Base-by-base conservation (phyloP, 2,888 invertebrate genomes). In the Coremacera marginata region DNA sequence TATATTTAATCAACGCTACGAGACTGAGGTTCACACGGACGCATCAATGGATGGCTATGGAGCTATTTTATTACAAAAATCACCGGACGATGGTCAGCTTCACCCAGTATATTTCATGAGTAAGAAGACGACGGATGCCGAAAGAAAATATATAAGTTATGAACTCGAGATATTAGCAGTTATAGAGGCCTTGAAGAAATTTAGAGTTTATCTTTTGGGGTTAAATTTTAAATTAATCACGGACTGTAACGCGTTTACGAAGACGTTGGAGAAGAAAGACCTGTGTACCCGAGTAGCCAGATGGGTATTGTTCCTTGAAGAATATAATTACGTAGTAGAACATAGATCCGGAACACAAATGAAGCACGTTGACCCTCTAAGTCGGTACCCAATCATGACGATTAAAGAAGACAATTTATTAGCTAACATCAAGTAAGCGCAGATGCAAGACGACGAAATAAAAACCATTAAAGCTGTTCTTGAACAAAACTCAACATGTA, bases 111-210 rank as follows among this genome's bases (percentile, higher is more conserved):
- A 80, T 51, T 81, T 68, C 52, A 78, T 80, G 77, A 78, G 78
- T 14, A 77, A 72, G 14, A 80, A 31, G 31, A 31, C 31, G 31
- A 31, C 31, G 5, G 31, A 31, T 31, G 31, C 31, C 5, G 31
- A 31, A 79, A 37, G 49, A 78, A 77, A 34, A 5, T 62, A 62
- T 27, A 5, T 2, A 3, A 62, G 62, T 14, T 62, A 51, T n/a
- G n/a, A 51, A 51, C 51, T 51, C 3, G 51, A 51, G 7, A 51
- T 51, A 4, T 62, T 62, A 11, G 62, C 62, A 62, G 62, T 62
- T 22, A 27, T 62, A 11, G 77, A 77, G 25, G 81, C 82, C 2
- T n/a, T 83, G 11, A 81, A 81, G 51, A 84, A 82, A 51, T 84
- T 82, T 68, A 63, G 82, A 4, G 74, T 80, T 22, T 83, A 82